phyloP scores from a whole-genome alignment of 2,888 invertebrate genomes.

The Chymomyza caudatula region DNA sequence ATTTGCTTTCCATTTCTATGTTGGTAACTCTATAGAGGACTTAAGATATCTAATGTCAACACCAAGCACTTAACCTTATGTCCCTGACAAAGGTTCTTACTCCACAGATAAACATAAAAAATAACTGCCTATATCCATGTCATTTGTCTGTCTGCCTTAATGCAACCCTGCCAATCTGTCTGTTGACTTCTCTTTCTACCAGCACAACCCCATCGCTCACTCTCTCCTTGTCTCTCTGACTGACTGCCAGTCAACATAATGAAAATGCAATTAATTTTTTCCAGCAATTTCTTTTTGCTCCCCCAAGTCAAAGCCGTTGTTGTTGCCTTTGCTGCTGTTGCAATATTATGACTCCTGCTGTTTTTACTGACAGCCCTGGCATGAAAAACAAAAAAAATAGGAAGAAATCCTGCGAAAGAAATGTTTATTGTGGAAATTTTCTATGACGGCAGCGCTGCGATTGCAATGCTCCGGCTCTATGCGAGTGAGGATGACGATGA shows the following conservation, averaged over 20 bases:
- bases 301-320: constrained; percentile 47
- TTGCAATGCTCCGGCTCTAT: constrained; percentile 45
- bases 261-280: constrained; percentile 78
- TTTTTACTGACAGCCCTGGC: constrained; percentile 50
- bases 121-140: constrained; percentile 58
- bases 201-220: neutral
- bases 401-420: constrained; percentile 32
- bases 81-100: neutral
- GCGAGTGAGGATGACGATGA: neutral
- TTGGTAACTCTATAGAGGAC: no score
- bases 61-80: neutral
- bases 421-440: constrained; percentile 67
- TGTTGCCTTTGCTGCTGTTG: constrained; percentile 59
- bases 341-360: constrained; percentile 74
- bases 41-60: neutral
- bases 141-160: constrained; percentile 54
- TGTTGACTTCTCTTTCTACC: neutral
- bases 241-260: constrained; percentile 72
- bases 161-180: neutral
- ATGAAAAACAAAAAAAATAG: constrained; percentile 12
- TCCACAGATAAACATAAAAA: constrained; percentile 11
- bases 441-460: constrained; percentile 52
- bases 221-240: constrained; percentile 33
- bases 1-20: no score
- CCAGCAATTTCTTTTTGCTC: constrained; percentile 66